A percentile compares a stretch with the other conserved stretches of the same genome.
Evolutionary conservation across 1,140 invertebrate genomes (phyloP).

Genomic region (Drosophila ananassae): DNA sequence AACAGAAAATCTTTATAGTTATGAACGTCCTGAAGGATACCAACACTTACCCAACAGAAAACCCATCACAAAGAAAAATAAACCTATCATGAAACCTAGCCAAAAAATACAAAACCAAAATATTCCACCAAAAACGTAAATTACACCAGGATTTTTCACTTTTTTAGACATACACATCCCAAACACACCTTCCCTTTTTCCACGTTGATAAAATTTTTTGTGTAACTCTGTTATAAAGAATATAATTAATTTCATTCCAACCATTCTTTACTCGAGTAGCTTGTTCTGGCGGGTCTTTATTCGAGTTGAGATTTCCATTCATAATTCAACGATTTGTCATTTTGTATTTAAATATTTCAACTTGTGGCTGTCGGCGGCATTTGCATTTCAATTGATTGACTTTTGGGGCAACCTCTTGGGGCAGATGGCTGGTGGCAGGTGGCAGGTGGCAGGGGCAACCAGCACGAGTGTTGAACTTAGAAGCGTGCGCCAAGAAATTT

Average conservation of each 20-base stretch:
- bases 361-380: conserved; percentile 53
- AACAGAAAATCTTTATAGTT: too few species aligned
- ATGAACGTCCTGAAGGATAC: too few species aligned
- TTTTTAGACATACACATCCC: too few species aligned
- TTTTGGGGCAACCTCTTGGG: conserved; percentile 4
- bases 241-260: conserved; percentile 24
- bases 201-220: conserved; percentile 12
- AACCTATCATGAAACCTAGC: too few species aligned
- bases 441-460: background rate
- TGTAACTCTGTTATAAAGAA: conserved; percentile 21
- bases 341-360: conserved; percentile 77
- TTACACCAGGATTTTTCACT: too few species aligned
- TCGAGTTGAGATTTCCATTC: conserved; percentile 41
- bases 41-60: too few species aligned
- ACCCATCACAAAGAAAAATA: too few species aligned
- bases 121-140: too few species aligned
- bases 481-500: conserved; percentile 60
- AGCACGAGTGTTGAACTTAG: conserved; percentile 67
- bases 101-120: too few species aligned
- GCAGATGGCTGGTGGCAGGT: background rate
- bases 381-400: conserved; percentile 74
- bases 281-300: conserved; percentile 2
- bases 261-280: conserved; percentile 1
- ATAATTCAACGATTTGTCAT: conserved; percentile 80
- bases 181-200: background rate